Conservation (phyloP, 2,797 vertebrate species). For the Halcyon badia region DNA sequence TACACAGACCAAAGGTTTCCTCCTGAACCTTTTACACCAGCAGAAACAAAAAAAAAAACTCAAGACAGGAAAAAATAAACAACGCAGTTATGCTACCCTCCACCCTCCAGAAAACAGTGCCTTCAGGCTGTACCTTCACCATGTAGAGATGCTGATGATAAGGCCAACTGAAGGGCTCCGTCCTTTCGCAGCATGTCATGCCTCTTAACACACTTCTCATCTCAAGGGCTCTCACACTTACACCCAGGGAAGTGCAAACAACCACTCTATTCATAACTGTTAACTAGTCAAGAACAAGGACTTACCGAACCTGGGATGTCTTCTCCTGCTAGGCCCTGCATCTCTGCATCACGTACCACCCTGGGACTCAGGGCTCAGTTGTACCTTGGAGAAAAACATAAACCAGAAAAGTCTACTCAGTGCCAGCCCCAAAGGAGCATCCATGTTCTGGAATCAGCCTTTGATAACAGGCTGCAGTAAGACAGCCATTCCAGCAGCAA, state of each 20-base stretch:
- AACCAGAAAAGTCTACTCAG: background rate
- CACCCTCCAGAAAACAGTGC: background rate
- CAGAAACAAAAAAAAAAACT: background rate
- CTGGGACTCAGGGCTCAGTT: background rate
- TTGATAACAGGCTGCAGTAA: background rate
- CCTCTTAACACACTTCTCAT: background rate
- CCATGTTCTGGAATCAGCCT: background rate
- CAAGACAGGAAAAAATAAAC: background rate
- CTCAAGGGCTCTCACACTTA: fast-evolving
- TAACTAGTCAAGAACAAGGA: background rate
- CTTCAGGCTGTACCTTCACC: background rate
- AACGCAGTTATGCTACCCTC: fast-evolving
- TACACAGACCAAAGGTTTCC: background rate
- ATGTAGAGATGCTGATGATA: background rate
- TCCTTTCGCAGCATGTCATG: background rate
- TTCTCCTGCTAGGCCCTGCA: background rate
- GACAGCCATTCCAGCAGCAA: background rate
- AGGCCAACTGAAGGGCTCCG: background rate
- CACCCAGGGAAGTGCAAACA: background rate
- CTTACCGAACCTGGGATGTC: background rate
- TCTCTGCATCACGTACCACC: background rate
- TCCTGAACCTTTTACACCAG: background rate
- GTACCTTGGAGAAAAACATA: background rate
- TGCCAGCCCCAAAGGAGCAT: background rate
- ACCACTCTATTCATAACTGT: background rate